Evolutionary conservation across 2,797 vertebrate genomes (phyloP).

Genomic region (Malurus leucopterus): DNA sequence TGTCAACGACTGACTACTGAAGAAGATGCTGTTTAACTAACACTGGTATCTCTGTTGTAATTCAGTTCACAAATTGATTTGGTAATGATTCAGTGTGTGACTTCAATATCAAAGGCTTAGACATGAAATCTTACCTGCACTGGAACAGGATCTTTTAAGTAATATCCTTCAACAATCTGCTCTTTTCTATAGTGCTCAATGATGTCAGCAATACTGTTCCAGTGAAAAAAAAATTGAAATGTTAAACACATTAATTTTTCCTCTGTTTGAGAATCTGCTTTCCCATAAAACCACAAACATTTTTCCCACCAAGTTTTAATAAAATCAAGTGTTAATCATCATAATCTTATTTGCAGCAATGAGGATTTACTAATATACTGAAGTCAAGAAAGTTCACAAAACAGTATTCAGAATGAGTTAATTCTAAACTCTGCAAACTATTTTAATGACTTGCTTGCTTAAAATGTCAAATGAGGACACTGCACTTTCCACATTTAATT

Average conservation of each 20-base stretch:
- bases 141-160: slow-evolving; percentile 93
- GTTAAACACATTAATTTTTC: not conserved
- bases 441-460: not conserved
- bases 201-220: slow-evolving; percentile 93
- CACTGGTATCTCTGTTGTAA: not conserved
- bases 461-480: not conserved
- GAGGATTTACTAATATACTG: not conserved
- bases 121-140: slow-evolving; percentile 81
- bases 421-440: not conserved
- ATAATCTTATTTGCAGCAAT: not conserved
- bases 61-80: not conserved
- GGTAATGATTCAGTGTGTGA: not conserved
- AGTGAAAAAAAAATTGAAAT: slow-evolving; percentile 36
- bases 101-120: not conserved
- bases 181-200: slow-evolving; percentile 98
- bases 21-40: not conserved
- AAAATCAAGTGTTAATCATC: slow-evolving; percentile 4
- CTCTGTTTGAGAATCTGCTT: not conserved
- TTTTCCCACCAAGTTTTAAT: not conserved
- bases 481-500: not conserved
- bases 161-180: slow-evolving; percentile 97
- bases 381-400: slow-evolving; percentile 1
- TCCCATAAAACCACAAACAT: not conserved
- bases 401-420: not conserved
- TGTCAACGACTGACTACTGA: not conserved